Evolutionary conservation across 2,797 vertebrate genomes (phyloP), one percentile per base, ranked within the genome.

Genomic region (Xenops minutus): DNA sequence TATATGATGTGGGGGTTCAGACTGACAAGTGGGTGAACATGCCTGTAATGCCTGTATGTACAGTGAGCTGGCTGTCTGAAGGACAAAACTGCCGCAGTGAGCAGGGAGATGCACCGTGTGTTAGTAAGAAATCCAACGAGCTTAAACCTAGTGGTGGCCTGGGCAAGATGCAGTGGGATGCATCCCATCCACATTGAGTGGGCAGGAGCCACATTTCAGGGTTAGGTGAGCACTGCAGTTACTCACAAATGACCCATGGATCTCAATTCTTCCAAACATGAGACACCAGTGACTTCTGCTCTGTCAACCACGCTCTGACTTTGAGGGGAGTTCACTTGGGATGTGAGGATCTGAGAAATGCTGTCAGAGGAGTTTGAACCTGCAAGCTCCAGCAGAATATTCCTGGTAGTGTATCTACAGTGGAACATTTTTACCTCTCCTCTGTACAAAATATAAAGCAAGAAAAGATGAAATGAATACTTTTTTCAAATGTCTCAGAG

Each of bases 161-260:
- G 54, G 43, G 19, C 16, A 37, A 49, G 63, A 34, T 22, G 46
- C 20, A 71, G 58, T 34, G 41, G 74, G 62, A 41, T 37, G 12
- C 29, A 26, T 4, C 34, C 19, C 2, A 2, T 17, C 24, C 17
- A 27, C 48, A 26, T 1, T 4, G 21, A 67, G 37, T 1, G 19
- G 27, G 19, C 36, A 73, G 23, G 12, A 63, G 29, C 39, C 18
- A 9, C 16, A 23, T 44, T 66, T 74, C 52, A 52, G 46, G 48
- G 11, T 34, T 52, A 72, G 29, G 24, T 39, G 27, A 1, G 0
- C 41, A 34, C 16, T 82, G 76, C 17, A 55, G 36, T 23, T 63
- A 29, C 62, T 87, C 19, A 63, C 19, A 39, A 63, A 63, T 13
- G 32, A 66, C 61, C 39, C 78, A 51, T 0, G 0, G 67, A n/a